Evolutionary conservation across 2,888 invertebrate genomes (phyloP).

Genomic region (Pseudoips prasinana): DNA sequence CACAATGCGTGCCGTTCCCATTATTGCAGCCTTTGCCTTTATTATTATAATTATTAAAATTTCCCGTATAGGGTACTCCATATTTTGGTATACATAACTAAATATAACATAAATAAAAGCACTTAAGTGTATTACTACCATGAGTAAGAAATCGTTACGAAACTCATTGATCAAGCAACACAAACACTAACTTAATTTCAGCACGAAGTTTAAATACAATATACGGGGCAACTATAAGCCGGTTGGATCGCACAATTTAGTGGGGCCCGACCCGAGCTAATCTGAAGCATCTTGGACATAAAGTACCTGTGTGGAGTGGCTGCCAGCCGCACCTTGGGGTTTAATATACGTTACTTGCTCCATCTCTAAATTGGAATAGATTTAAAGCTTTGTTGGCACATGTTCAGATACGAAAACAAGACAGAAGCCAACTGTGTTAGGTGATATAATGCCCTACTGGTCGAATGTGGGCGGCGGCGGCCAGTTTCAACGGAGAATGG

Average conservation of each 20-base stretch:
- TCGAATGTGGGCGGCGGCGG: too few relatives aligned
- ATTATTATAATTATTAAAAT: too few relatives aligned
- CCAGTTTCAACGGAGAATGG: too few relatives aligned
- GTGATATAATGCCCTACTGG: too few relatives aligned
- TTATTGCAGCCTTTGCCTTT: too few relatives aligned
- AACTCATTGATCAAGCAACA: conserved; percentile 11
- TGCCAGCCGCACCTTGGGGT: background rate
- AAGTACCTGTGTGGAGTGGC: conserved; percentile 19
- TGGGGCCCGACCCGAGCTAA: conserved; percentile 20
- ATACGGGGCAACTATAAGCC: conserved; percentile 21
- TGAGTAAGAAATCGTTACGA: conserved; percentile 12
- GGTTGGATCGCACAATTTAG: conserved; percentile 30
- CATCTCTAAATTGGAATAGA: background rate
- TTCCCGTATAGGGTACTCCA: too few relatives aligned
- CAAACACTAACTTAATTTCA: conserved; percentile 21
- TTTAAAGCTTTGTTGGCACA: background rate
- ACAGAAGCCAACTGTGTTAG: too few relatives aligned
- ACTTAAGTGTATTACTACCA: too few relatives aligned
- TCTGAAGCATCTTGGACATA: conserved; percentile 32
- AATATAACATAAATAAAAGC: too few relatives aligned
- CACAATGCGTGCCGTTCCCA: too few relatives aligned
- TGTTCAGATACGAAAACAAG: conserved; percentile 8
- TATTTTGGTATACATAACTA: too few relatives aligned
- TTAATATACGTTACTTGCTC: background rate
- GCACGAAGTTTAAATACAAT: conserved; percentile 23